These are phyloP conservation scores for Caenorhabditis zanzibari DNA, from an alignment of 2,888 invertebrate species.

Conservation along the genomic window DNA sequence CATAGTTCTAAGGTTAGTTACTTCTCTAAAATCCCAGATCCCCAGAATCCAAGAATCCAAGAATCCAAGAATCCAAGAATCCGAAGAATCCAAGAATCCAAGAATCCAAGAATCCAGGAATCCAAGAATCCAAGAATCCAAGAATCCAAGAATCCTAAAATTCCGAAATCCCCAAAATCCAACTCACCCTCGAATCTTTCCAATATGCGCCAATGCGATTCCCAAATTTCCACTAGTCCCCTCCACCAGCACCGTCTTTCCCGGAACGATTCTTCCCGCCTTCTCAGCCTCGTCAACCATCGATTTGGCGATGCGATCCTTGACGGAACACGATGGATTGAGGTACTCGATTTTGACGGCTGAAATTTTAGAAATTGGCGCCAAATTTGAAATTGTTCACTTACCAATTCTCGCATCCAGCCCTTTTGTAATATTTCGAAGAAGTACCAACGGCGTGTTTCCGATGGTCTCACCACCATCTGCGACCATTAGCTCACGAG, in stretches of 20 bases:
- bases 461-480: conserved; percentile 71
- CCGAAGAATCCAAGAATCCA: background rate
- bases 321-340: conserved; percentile 81
- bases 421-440: conserved; percentile 76
- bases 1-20: too few species aligned
- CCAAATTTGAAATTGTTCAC: background rate
- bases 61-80: background rate
- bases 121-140: too few species aligned
- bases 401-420: conserved; percentile 78
- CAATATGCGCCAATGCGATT: conserved; percentile 79
- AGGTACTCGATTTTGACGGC: conserved; percentile 82
- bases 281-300: conserved; percentile 79
- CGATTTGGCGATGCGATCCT: conserved; percentile 80
- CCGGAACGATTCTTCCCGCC: conserved; percentile 60
- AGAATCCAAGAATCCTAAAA: background rate
- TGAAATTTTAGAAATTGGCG: conserved; percentile 31
- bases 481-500: conserved; percentile 61
- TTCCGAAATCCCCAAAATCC: background rate
- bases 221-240: conserved; percentile 82
- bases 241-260: conserved; percentile 76
- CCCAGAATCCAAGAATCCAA: background rate
- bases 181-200: conserved; percentile 50
- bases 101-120: too few species aligned
- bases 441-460: conserved; percentile 78
- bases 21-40: too few species aligned